phyloP scores from a whole-genome alignment of 2,888 invertebrate genomes.

The Drepanosiphum platanoidis region DNA sequence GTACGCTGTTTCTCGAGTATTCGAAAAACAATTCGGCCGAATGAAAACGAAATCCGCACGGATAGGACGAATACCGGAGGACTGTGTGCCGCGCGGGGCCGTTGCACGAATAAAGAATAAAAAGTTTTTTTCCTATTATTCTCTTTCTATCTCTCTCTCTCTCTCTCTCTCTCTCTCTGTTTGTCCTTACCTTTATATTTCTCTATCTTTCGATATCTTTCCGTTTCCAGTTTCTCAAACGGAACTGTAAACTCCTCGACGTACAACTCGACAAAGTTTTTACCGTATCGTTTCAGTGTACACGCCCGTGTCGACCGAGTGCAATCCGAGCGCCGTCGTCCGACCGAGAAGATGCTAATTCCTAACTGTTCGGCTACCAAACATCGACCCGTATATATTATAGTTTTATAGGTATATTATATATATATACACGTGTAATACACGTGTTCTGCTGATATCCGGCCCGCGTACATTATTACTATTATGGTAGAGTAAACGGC shows the following conservation, averaged over 20 bases:
- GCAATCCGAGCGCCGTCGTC: neutral
- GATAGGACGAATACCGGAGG: neutral
- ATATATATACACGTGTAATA: too few species aligned
- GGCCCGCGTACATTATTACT: too few species aligned
- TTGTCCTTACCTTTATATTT: neutral
- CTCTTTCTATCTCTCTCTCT: too few species aligned
- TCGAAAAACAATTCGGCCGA: conserved; percentile 29
- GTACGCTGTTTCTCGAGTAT: neutral
- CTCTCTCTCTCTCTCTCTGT: neutral
- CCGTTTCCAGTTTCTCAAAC: too few species aligned
- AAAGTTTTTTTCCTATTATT: conserved; percentile 37
- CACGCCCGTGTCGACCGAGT: conserved; percentile 2
- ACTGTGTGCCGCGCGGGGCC: neutral
- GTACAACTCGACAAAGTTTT: conserved; percentile 48
- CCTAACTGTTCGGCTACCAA: neutral
- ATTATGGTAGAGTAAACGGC: too few species aligned
- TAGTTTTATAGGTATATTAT: too few species aligned
- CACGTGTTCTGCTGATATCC: too few species aligned
- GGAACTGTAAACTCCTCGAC: conserved; percentile 28
- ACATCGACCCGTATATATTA: conserved; percentile 1
- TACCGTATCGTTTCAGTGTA: conserved; percentile 3
- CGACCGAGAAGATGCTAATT: conserved; percentile 28
- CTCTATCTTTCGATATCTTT: neutral
- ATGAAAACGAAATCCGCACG: conserved; percentile 22
- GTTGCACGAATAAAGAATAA: neutral